Evolutionary conservation across 2,888 invertebrate species (phyloP), one percentile per base, ranked within the genome.

Genomic region (Hypomecis atomaria): DNA sequence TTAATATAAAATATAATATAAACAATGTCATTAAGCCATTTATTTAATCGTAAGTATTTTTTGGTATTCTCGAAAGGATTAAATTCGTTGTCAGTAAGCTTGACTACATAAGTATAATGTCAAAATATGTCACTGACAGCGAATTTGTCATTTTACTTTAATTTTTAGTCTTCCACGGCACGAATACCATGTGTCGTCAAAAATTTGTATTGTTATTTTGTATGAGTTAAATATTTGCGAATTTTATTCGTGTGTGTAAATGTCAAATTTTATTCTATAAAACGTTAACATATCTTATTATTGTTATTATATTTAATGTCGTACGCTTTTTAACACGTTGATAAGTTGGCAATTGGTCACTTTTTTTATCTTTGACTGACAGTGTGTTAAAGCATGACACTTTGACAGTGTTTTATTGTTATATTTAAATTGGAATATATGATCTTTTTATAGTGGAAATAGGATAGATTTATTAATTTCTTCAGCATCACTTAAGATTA

Each of bases 211-310:
- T 73, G 69, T 70, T 67, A 64, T 64, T 71, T 55, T 59, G 64
- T 71, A 44, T 48, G 23, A 33, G 55, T 64, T 59, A 37, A 10
- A 56, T 54, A 49, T 70, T 70, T 74, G 71, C 71, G 70, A 77
- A 76, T 78, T 79, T 82, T 70, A 78, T 82, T 78, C 33, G 76
- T 67, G 63, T 74, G 71, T 78, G 73, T 73, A 74, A 71, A 73
- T 73, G 66, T 74, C 69, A 74, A 76, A 70, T 76, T 75, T 70
- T 72, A 78, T 79, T 73, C 78, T 80, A 77, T 82, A 80, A 78
- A 82, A 84, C 72, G 76, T 86, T 85, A 81, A 88, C 88, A 87
- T 88, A 87, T 87, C 88, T 83, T 77, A 83, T 81, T 72, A 75
- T 75, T 81, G 79, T 83, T 79, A 71, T 73, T 73, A 69, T 76